Conservation (phyloP, 2,113 vertebrate genomes). For the Grantiella picta region DNA sequence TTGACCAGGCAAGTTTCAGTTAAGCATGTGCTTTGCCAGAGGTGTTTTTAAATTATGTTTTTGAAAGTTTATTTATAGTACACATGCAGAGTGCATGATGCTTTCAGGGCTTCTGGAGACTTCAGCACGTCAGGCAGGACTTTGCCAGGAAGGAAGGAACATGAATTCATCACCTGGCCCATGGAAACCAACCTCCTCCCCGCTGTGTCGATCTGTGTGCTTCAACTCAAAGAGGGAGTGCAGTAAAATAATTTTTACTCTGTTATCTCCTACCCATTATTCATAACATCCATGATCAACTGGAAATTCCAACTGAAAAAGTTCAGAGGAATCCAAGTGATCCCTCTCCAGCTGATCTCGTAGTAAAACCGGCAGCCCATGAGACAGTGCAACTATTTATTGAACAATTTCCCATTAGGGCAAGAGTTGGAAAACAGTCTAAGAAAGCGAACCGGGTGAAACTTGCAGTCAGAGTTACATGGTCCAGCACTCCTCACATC, state of each 20-base stretch:
- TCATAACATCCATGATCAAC: neutral
- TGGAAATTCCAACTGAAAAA: neutral
- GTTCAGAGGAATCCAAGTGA: neutral
- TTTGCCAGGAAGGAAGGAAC: neutral
- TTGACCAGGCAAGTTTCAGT: slow-evolving; percentile 40
- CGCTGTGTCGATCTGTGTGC: neutral
- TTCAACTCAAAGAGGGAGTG: neutral
- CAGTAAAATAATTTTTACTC: neutral
- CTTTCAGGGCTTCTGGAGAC: neutral
- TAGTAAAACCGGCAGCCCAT: neutral
- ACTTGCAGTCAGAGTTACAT: neutral
- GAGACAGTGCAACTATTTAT: neutral
- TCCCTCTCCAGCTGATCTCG: neutral
- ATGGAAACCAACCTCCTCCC: neutral
- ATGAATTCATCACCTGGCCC: neutral
- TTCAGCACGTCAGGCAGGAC: neutral
- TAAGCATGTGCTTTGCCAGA: slow-evolving; percentile 46
- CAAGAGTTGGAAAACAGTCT: neutral
- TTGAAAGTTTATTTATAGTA: slow-evolving; percentile 47
- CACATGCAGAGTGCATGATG: neutral
- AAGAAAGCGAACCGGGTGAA: neutral
- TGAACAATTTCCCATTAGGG: neutral
- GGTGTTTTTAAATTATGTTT: slow-evolving; percentile 58
- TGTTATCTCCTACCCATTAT: neutral
- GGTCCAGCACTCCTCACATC: neutral